These are phyloP conservation scores for Argentina silus DNA, from an alignment of 2,797 vertebrate species.

Conservation along the genomic window DNA sequence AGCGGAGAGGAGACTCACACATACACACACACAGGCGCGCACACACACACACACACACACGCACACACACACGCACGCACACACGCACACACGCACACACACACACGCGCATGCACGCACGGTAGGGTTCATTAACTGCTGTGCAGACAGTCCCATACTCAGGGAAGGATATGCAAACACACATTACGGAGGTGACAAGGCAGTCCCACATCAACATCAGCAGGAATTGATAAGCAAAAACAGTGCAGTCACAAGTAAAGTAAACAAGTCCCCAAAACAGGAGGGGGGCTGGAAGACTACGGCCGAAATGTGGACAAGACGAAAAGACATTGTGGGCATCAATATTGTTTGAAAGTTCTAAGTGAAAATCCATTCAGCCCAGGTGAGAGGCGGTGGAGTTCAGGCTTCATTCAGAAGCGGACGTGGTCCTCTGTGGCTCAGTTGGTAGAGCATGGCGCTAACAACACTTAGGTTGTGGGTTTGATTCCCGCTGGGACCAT, in stretches of 20 bases:
- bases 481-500: too few relatives aligned
- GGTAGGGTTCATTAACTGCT: not conserved
- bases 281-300: too few relatives aligned
- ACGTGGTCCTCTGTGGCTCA: too few relatives aligned
- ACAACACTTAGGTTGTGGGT: too few relatives aligned
- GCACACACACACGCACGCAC: constrained; percentile 11
- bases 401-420: too few relatives aligned
- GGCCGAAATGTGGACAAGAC: not conserved
- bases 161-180: not conserved
- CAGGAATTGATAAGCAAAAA: not conserved
- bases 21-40: not conserved
- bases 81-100: constrained; percentile 20
- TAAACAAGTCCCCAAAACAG: not conserved
- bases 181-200: not conserved
- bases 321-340: not conserved
- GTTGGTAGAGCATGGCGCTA: too few relatives aligned
- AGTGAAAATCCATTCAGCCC: too few relatives aligned
- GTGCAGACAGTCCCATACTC: not conserved
- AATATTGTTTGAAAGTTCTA: too few relatives aligned
- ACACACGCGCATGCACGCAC: not conserved
- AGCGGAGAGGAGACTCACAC: constrained; percentile 11
- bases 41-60: not conserved
- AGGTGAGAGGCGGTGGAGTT: too few relatives aligned
- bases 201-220: not conserved
- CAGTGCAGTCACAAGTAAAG: not conserved